Conservation (phyloP, 2,797 vertebrate genomes). For the Anguilla obscura region DNA sequence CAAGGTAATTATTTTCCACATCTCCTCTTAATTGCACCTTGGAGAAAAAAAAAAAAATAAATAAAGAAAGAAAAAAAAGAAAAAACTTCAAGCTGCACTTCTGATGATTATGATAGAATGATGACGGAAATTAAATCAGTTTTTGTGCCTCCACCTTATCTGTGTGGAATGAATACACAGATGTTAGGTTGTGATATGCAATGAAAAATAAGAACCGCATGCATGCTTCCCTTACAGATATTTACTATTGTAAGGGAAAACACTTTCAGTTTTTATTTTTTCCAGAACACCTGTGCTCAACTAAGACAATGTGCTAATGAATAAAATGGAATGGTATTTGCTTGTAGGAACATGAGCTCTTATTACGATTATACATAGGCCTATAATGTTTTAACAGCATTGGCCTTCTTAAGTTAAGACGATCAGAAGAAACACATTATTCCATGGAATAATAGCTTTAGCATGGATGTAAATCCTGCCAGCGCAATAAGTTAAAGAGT, state of each 20-base stretch:
- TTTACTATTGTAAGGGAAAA: background rate
- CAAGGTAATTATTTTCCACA: background rate
- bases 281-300: background rate
- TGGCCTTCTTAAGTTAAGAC: no score
- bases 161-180: background rate
- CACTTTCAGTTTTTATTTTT: background rate
- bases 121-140: background rate
- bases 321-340: no score
- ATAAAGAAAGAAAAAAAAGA: background rate
- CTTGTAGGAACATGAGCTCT: no score
- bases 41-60: background rate
- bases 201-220: background rate
- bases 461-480: no score
- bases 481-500: no score
- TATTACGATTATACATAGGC: no score
- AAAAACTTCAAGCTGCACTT: background rate
- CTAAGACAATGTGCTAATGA: no score
- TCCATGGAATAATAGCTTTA: no score
- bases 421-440: no score
- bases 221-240: background rate
- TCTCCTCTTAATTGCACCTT: background rate
- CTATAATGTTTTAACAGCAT: no score
- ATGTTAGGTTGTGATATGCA: background rate
- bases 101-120: background rate
- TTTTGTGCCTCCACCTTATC: background rate